Base-by-base conservation (phyloP, 2,888 invertebrate species). In the Entomobrya proxima region DNA sequence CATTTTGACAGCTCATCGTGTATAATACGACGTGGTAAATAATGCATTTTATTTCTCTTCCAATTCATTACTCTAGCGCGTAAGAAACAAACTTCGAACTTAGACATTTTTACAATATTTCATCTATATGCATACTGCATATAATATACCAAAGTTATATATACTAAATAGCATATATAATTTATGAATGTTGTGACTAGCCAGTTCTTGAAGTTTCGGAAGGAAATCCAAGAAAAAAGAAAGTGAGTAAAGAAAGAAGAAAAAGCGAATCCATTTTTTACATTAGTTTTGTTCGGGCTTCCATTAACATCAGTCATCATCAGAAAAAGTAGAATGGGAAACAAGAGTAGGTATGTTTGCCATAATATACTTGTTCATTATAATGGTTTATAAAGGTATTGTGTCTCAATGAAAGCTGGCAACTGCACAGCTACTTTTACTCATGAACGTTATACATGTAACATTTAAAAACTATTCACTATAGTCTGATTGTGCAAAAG, bases 251-350 rank as follows among this genome's bases (percentile, higher is more conserved):
- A 40, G 44, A 69, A 69, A 44, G 50, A 72, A 15, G 11, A 40
- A 58, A 58, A 80, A 69, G 50, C 24, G 72, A 52, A 37, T 58
- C 55, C 72, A 72, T 80, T 74, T 80, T 81, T 81, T 47, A 58
- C 81, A 81, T 81, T 75, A 81, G 55, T 81, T 81, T 81, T 81
- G 74, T 81, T 81, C 81, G 61, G 58, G 44, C 61, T 81, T 81
- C 81, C 81, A 81, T 81, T 81, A 81, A 61, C 81, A 81, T 81
- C 81, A 74, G 81, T 81, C 81, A 74, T 69, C 69, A 69, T 69
- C 69, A 69, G 44, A 69, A 30, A 50, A 67, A 58, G 52, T 21
- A 32, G 18, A 81, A 35, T 55, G 44, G 30, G 18, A 61, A 30
- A n/a, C 11, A 18, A 44, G 44, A 1, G 7, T 21, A 55, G 18